Conservation (phyloP, 2,797 vertebrate species). For the Pampus argenteus region DNA sequence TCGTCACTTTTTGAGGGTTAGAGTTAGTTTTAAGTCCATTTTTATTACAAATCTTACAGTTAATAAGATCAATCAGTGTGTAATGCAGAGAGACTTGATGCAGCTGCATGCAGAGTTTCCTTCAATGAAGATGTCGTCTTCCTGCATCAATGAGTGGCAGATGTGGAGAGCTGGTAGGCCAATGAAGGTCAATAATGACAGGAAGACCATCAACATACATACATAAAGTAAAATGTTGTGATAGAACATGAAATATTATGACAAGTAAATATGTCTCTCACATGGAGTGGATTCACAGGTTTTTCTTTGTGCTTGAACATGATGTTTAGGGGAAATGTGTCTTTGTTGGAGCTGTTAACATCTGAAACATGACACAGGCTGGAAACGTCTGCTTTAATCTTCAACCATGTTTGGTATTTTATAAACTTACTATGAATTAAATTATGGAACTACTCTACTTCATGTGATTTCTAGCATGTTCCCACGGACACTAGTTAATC, state of each 20-base stretch:
- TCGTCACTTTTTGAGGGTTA: too few relatives aligned
- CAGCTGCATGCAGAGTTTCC: conserved; percentile 2
- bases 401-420: too few relatives aligned
- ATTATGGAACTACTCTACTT: not conserved
- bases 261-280: not conserved
- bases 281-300: too few relatives aligned
- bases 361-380: too few relatives aligned
- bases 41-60: too few relatives aligned
- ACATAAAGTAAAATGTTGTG: not conserved
- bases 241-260: conserved; percentile 7
- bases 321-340: too few relatives aligned
- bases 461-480: not conserved
- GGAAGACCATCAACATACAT: not conserved
- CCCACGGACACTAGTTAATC: not conserved
- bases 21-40: too few relatives aligned
- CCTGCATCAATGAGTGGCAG: conserved; percentile 5
- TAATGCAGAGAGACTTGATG: not conserved
- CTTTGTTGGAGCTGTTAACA: too few relatives aligned
- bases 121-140: not conserved
- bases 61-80: too few relatives aligned
- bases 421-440: too few relatives aligned
- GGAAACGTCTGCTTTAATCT: too few relatives aligned
- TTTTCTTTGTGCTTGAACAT: too few relatives aligned
- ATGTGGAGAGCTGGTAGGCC: not conserved
- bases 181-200: not conserved